Base-by-base conservation (phyloP, 2,797 vertebrate species). In the Anableps anableps region DNA sequence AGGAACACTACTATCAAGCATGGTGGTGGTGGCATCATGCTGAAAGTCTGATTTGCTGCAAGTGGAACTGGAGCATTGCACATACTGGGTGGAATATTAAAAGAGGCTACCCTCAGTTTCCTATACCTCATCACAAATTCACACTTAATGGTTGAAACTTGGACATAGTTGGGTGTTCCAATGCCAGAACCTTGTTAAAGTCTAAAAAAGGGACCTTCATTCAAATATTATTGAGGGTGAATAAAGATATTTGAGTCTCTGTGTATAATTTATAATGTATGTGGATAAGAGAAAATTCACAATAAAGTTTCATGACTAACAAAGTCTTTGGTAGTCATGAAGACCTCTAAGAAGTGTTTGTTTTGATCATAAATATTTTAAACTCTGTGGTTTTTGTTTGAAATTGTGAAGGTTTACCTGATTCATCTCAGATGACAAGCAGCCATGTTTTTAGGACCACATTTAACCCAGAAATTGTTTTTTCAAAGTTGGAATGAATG, bases 401-500 rank as follows among this genome's bases (percentile, higher is more conserved):
- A 14, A 72, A 29, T 29, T 5, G n/a, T 47, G 43, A 72, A 47
- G 16, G 26, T 47, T 45, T 17, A 14, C 41, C n/a, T 72, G n/a
- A 47, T 45, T 72, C 13, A 72, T 68, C 36, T 41, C 36, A 0
- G 11, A 41, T 72, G n/a, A 60, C 13, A 1, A 6, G 3, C 2
- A n/a, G 53, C 53, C 9, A 11, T n/a, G 8, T 26, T 55, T 55
- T 8, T 10, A 14, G 53, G 6, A 26, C 9, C 9, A 26, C 23
- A n/a, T 55, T 55, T n/a, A 70, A n/a, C 38, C 41, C 19, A 7
- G 7, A n/a, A 70, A n/a, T 36, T 6, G 23, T 43, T 11, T n/a
- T 43, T 43, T 70, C 17, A 62, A 43, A 34, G 17, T 13, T 74
- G 1, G 50, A 79, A 62, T 81, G 3, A 75, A 77, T 80, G 26